These are phyloP conservation scores for Tachystola acroxantha DNA, from an alignment of 2,888 invertebrate genomes.

Conservation along the genomic window DNA sequence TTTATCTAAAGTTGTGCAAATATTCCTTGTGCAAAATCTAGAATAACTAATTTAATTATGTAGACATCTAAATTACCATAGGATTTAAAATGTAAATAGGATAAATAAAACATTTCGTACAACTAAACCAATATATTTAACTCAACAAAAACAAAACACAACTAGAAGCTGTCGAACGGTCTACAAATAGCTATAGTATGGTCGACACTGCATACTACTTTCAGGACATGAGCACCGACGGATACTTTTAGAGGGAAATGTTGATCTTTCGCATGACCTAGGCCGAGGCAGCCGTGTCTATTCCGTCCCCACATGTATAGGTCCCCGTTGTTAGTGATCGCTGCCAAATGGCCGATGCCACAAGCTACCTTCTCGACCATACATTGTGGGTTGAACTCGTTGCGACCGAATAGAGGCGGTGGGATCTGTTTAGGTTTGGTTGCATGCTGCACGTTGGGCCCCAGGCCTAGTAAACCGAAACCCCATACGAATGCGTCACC, in stretches of 20 bases:
- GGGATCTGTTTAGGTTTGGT: conserved; percentile 86
- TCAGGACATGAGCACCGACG: conserved; percentile 85
- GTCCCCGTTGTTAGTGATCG: conserved; percentile 89
- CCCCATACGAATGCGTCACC: conserved; percentile 97
- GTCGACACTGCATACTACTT: conserved; percentile 91
- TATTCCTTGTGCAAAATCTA: too few species aligned
- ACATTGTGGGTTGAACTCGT: conserved; percentile 86
- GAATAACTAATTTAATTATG: too few species aligned
- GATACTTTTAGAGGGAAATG: conserved; percentile 91
- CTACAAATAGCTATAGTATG: conserved; percentile 88
- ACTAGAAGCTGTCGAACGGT: conserved; percentile 74
- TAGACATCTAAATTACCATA: background rate
- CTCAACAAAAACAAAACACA: conserved; percentile 15
- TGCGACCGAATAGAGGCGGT: conserved; percentile 89
- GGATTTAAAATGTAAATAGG: background rate
- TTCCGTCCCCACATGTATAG: conserved; percentile 96
- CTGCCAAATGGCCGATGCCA: conserved; percentile 87
- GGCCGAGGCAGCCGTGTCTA: conserved; percentile 88
- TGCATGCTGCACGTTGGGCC: conserved; percentile 85
- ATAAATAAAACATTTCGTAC: conserved; percentile 3
- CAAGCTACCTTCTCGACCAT: conserved; percentile 82
- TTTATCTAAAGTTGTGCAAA: too few species aligned
- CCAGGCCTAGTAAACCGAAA: conserved; percentile 93
- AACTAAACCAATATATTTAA: conserved; percentile 20
- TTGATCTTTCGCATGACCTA: conserved; percentile 89